Percentiles rank a stretch among this genome's conserved stretches.
phyloP scores from a whole-genome alignment of 2,113 vertebrate species.

The Leptocoma aspasia region DNA sequence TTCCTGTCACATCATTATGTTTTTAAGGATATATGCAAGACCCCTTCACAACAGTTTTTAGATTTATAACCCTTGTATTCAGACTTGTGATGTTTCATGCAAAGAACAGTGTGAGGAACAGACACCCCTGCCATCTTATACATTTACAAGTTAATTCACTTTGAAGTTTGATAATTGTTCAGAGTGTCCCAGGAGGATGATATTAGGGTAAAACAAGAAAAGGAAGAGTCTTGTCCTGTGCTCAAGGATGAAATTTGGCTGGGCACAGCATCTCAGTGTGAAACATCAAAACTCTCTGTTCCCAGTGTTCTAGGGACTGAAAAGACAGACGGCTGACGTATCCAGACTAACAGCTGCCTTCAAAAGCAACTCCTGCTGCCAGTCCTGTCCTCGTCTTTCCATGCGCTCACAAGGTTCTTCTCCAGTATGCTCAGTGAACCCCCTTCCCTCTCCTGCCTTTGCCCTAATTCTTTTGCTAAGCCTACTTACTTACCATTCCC shows the following conservation, averaged over 20 bases:
- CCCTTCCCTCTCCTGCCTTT: not conserved
- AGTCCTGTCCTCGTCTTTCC: not conserved
- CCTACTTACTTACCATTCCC: not conserved
- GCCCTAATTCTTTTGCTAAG: not conserved
- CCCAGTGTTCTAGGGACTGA: not conserved
- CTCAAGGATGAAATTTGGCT: not conserved
- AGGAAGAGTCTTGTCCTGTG: not conserved
- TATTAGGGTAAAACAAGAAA: not conserved
- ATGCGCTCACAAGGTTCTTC: not conserved
- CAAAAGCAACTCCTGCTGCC: not conserved
- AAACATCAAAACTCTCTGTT: not conserved
- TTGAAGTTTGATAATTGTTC: not conserved
- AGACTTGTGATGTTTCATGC: not conserved
- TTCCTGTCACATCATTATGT: not conserved
- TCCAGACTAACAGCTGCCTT: not conserved
- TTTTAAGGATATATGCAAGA: not conserved
- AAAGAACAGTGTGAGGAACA: not conserved
- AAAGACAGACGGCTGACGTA: not conserved
- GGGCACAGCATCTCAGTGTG: not conserved
- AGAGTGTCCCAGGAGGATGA: not conserved
- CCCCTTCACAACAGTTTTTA: not conserved
- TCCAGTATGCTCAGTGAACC: not conserved
- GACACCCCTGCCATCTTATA: not conserved
- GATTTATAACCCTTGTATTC: not conserved
- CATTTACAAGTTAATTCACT: not conserved